Percentiles rank a stretch among this genome's conserved stretches.
Evolutionary conservation across 2,888 invertebrate species (phyloP).

Genomic region (Osmoderma eremita): DNA sequence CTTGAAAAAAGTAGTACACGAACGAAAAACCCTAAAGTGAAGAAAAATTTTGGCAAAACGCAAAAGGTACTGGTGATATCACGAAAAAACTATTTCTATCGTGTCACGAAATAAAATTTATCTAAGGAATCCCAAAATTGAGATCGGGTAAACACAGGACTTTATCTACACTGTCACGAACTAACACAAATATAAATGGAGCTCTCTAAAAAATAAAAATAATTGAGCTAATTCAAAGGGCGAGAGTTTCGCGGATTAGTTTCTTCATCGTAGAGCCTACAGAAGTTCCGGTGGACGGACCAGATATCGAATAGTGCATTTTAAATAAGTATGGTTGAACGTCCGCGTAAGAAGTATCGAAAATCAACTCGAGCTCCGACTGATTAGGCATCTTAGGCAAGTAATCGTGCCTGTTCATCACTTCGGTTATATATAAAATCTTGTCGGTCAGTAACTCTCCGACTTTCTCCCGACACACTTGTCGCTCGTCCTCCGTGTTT

Average conservation of each 20-base stretch:
- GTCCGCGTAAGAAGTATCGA: slow-evolving; percentile 92
- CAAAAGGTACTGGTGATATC: no score
- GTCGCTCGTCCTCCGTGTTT: slow-evolving; percentile 87
- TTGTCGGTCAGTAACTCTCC: slow-evolving; percentile 91
- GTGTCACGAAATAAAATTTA: no score
- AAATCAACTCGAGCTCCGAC: slow-evolving; percentile 91
- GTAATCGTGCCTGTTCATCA: slow-evolving; percentile 96
- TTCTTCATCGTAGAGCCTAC: slow-evolving; percentile 91
- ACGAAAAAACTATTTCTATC: no score
- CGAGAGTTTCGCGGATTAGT: slow-evolving; percentile 86
- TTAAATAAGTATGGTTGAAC: slow-evolving; percentile 98
- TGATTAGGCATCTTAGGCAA: slow-evolving; percentile 95
- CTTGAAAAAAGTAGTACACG: no score
- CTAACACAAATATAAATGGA: slow-evolving; percentile 18
- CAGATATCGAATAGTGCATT: slow-evolving; percentile 84
- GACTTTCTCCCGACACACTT: slow-evolving; percentile 86
- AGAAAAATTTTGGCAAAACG: no score
- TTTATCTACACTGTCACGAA: no score
- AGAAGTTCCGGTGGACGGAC: slow-evolving; percentile 77
- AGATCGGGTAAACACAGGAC: no score
- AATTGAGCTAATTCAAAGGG: slow-evolving; percentile 69
- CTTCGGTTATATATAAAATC: slow-evolving; percentile 92
- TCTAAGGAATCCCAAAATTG: no score
- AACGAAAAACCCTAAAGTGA: no score
- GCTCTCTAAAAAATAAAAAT: slow-evolving; percentile 30